These are phyloP conservation scores for Napeogenes inachia DNA, from an alignment of 2,888 invertebrate genomes.

Conservation along the genomic window DNA sequence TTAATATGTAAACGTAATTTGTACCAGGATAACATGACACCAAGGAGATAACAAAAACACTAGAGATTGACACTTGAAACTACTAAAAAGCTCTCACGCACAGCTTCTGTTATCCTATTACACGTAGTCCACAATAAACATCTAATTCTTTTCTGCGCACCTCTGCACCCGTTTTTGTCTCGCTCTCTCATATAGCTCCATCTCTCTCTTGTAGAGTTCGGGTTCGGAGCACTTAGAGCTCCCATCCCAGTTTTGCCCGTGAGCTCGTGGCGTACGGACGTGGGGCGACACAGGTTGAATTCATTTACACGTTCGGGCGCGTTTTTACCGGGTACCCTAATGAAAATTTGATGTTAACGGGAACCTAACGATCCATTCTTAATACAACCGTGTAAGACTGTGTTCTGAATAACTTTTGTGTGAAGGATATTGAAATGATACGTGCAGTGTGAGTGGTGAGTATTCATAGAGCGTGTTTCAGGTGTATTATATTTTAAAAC, in stretches of 20 bases:
- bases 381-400: constrained; percentile 39
- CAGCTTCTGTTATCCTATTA: constrained; percentile 66
- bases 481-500: constrained; percentile 41
- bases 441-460: constrained; percentile 51
- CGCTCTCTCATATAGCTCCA: constrained; percentile 40
- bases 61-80: constrained; percentile 46
- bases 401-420: constrained; percentile 49
- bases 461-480: constrained; percentile 51
- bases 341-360: constrained; percentile 62
- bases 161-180: constrained; percentile 61
- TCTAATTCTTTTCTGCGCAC: constrained; percentile 76
- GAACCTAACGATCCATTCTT: constrained; percentile 42
- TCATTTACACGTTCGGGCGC: constrained; percentile 49
- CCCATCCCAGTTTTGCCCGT: constrained; percentile 63
- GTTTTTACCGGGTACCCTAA: constrained; percentile 60
- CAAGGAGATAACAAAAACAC: constrained; percentile 27
- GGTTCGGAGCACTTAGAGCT: constrained; percentile 52
- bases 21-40: constrained; percentile 33
- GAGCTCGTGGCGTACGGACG: constrained; percentile 51
- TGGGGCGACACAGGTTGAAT: constrained; percentile 31
- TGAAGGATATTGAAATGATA: constrained; percentile 49
- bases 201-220: constrained; percentile 45
- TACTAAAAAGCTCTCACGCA: constrained; percentile 56
- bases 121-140: constrained; percentile 71
- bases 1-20: constrained; percentile 15